Base-by-base conservation (phyloP, 2,113 vertebrate species). In the Mormoops blainvillei region DNA sequence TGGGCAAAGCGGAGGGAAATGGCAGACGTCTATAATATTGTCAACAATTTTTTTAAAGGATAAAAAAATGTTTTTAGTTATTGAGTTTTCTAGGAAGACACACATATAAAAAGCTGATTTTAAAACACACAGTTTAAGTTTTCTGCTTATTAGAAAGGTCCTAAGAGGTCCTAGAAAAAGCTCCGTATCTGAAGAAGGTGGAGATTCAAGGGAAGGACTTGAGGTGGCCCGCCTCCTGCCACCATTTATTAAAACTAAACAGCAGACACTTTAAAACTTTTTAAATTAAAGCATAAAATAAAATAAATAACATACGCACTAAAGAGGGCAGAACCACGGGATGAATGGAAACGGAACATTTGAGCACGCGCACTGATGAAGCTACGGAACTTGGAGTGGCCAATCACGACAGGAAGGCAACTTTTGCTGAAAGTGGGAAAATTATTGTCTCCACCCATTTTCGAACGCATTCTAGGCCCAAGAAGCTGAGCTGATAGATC, bases 211-310 rank as follows among this genome's bases (percentile, higher is more conserved):
- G 61, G 61, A 31, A 45, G 13, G 14, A 45, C 1, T 28, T 31
- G 41, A 74, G 41, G 41, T 31, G 45, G 41, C 71, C 12, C 26
- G 15, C 71, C 26, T 45, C 41, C 41, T 45, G 31, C 26, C 14
- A 16, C 41, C 43, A 16, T 70, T 71, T 92, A n/a, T 63, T 84
- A 83, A 89, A 89, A 77, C 16, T 41, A 78, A 67, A 74, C 38
- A 71, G 41, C 28, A 85, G 74, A 33, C 2, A 24, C 41, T 45
- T 73, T 74, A 28, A 11, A 28, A 73, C 28, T 73, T 15, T 45
- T 45, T 18, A n/a, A 15, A n/a, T n/a, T 33, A 65, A 61, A 61
- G 26, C 28, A 33, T 33, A 67, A 28, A 70, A 38, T 41, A 36
- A 41, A 70, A 70, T 45, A 70, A 45, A 73, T 18, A 52, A 28